Evolutionary conservation across 2,888 invertebrate genomes (phyloP).

Genomic region (Hecatera dysodea): DNA sequence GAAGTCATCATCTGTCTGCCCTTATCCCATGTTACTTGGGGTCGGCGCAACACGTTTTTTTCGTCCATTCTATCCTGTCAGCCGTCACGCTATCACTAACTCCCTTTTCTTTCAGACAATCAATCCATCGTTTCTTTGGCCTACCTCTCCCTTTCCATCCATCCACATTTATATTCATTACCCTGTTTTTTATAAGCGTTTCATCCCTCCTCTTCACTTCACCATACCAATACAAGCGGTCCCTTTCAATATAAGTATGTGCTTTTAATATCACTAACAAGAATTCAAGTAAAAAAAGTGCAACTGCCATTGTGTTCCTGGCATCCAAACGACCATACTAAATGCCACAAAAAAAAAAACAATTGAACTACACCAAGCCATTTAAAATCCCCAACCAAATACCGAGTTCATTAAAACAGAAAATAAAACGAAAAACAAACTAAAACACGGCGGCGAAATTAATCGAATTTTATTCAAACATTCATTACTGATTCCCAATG

Average conservation of each 20-base stretch:
- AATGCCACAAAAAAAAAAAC: neutral
- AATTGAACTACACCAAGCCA: neutral
- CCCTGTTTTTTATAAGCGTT: too few species aligned
- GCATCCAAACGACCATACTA: neutral
- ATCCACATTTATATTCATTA: too few species aligned
- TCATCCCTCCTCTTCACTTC: too few species aligned
- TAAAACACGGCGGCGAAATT: slow-evolving; percentile 38
- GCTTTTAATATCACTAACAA: neutral
- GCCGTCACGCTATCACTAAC: too few species aligned
- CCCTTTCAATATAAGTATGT: neutral
- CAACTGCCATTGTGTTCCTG: neutral
- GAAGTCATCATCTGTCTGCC: too few species aligned
- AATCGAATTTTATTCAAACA: slow-evolving; percentile 57
- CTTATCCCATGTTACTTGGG: too few species aligned
- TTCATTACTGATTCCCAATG: slow-evolving; percentile 43
- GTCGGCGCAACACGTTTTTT: too few species aligned
- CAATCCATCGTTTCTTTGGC: too few species aligned
- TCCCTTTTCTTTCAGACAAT: too few species aligned
- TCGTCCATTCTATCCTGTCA: too few species aligned
- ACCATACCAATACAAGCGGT: too few species aligned
- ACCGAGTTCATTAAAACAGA: slow-evolving; percentile 2
- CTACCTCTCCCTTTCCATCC: too few species aligned
- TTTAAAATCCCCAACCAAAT: neutral
- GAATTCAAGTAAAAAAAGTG: neutral
- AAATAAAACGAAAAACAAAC: slow-evolving; percentile 25